A percentile compares a stretch with the other conserved stretches of the same genome.
Evolutionary conservation across 2,797 vertebrate genomes (phyloP).

Genomic region (Propithecus perrieri): DNA sequence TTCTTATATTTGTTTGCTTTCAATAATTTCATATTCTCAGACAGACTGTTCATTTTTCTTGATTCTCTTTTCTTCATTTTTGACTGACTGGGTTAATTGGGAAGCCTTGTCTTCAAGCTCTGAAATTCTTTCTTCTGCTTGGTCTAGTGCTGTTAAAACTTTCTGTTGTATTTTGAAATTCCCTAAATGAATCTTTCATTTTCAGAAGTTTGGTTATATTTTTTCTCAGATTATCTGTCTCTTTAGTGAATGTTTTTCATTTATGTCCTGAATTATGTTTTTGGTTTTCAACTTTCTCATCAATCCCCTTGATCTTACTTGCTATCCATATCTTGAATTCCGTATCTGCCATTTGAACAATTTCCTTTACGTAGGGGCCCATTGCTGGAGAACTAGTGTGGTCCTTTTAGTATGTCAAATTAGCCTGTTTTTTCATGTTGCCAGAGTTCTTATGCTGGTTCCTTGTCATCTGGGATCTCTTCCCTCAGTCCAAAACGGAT

Average conservation of each 20-base stretch:
- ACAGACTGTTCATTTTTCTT: background rate
- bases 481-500: background rate
- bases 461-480: background rate
- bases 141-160: background rate
- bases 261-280: background rate
- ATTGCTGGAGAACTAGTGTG: background rate
- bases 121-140: background rate
- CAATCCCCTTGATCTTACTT: background rate
- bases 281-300: background rate
- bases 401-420: background rate
- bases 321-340: background rate
- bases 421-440: background rate
- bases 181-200: background rate
- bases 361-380: too few relatives aligned
- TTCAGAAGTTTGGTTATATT: background rate
- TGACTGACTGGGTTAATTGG: background rate
- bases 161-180: background rate
- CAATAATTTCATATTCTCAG: background rate
- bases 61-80: background rate
- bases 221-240: background rate
- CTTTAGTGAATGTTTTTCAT: background rate
- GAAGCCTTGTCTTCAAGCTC: background rate
- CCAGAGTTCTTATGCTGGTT: background rate
- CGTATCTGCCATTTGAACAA: background rate
- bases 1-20: background rate